A percentile compares a stretch with the other conserved stretches of the same genome.
Conservation (phyloP, 2,888 invertebrate species). For the Lacanobia wlatinum region DNA sequence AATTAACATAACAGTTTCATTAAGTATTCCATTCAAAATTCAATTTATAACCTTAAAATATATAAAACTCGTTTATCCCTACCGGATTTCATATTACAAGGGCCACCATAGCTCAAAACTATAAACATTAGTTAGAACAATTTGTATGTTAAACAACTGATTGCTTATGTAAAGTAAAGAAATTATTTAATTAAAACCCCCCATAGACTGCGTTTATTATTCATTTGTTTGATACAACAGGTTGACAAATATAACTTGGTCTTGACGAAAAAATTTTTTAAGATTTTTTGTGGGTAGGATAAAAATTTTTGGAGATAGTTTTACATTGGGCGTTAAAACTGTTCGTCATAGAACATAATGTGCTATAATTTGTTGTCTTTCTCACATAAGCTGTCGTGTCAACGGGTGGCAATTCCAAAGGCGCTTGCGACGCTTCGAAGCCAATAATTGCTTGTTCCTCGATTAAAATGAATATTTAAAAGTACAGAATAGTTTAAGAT, state of each 20-base stretch:
- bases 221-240: conserved; percentile 69
- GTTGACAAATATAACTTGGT: conserved; percentile 18
- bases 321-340: conserved; percentile 60
- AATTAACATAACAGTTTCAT: conserved; percentile 49
- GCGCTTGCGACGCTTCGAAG: conserved; percentile 15
- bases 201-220: conserved; percentile 76
- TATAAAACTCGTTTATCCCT: conserved; percentile 69
- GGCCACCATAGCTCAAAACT: conserved; percentile 74
- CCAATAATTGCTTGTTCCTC: conserved; percentile 60
- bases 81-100: conserved; percentile 77
- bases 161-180: conserved; percentile 65
- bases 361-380: conserved; percentile 80
- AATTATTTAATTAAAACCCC: conserved; percentile 84
- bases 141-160: conserved; percentile 79
- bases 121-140: conserved; percentile 77
- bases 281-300: neutral
- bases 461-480: conserved; percentile 54
- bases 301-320: conserved; percentile 39
- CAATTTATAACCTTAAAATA: conserved; percentile 68
- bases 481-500: conserved; percentile 37
- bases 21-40: conserved; percentile 62
- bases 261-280: neutral
- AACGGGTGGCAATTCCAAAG: conserved; percentile 70
- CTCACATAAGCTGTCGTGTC: conserved; percentile 74
- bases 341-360: conserved; percentile 69